Conservation (phyloP, 2,113 vertebrate species). For the cat (Felis catus) region F.catus_Fca126_mat1.0 CM031416.1:35769001-35769500, state of each 20-base stretch:
- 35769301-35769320: neutral
- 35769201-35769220: neutral
- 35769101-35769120: neutral
- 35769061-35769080: neutral
- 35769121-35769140: neutral
- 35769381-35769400: neutral
- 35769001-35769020: neutral
- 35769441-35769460: neutral
- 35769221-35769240: neutral
- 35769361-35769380: neutral
- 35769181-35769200: neutral
- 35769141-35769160: neutral
- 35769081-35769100: neutral
- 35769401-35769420: rapidly evolving
- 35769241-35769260: neutral
- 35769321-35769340: neutral
- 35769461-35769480: neutral
- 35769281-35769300: neutral
- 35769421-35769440: neutral
- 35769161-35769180: neutral
- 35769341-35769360: neutral
- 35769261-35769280: neutral
- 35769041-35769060: neutral
- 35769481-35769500: neutral
- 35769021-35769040: neutral